phyloP scores from a whole-genome alignment of 2,888 invertebrate genomes.

The Pharmacophagus antenor region DNA sequence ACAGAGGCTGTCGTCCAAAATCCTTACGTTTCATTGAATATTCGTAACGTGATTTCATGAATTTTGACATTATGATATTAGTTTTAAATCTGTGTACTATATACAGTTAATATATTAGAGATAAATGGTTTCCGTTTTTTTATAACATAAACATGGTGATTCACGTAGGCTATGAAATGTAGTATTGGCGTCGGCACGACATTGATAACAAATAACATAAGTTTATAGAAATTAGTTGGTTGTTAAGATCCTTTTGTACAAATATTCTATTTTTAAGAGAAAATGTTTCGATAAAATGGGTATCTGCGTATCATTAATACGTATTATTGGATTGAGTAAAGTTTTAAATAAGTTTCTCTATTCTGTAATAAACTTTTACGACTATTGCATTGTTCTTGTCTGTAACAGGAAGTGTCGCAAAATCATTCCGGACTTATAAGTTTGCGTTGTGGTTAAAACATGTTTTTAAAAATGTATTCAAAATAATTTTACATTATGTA shows the following conservation, averaged over 20 bases:
- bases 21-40: conserved; percentile 73
- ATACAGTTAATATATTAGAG: not conserved
- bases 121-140: not conserved
- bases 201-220: not conserved
- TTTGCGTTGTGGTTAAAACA: not conserved
- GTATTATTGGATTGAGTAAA: not conserved
- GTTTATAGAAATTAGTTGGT: not conserved
- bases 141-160: conserved; percentile 26
- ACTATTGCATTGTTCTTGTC: conserved; percentile 32
- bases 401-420: conserved; percentile 68
- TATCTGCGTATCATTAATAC: no score
- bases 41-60: conserved; percentile 57
- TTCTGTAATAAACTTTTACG: conserved; percentile 1
- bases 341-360: not conserved
- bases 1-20: conserved; percentile 76
- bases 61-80: conserved; percentile 48
- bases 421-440: conserved; percentile 28
- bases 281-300: no score
- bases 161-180: conserved; percentile 24
- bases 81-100: no score
- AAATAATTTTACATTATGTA: no score
- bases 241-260: not conserved
- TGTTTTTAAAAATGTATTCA: not conserved
- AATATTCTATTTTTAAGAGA: no score
- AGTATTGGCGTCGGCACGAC: not conserved